phyloP scores from a whole-genome alignment of 2,113 vertebrate species.

The Oncorhynchus masou region DNA sequence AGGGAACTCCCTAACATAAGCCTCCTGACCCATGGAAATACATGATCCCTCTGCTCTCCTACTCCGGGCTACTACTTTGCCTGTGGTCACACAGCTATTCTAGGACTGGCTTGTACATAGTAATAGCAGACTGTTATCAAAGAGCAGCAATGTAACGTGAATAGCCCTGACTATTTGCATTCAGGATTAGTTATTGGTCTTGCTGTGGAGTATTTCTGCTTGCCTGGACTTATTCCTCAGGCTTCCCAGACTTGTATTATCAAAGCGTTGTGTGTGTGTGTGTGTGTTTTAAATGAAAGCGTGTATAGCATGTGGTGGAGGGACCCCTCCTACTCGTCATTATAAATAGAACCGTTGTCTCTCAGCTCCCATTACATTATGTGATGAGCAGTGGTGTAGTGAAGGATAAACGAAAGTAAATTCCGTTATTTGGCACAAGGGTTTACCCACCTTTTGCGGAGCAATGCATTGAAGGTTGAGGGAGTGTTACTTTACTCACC shows the following conservation, averaged over 20 bases:
- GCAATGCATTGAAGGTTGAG: background rate
- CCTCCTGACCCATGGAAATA: constrained; percentile 33
- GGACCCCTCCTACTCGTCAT: background rate
- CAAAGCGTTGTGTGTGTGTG: background rate
- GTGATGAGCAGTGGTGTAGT: too few relatives aligned
- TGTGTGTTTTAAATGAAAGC: too few relatives aligned
- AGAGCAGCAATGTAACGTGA: background rate
- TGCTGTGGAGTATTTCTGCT: constrained; percentile 44
- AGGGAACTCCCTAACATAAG: constrained; percentile 6
- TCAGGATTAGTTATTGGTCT: constrained; percentile 33
- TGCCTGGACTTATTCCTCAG: constrained; percentile 65
- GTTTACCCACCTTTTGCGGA: too few relatives aligned
- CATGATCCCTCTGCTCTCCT: constrained; percentile 14
- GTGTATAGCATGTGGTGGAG: constrained; percentile 22
- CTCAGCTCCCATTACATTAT: too few relatives aligned
- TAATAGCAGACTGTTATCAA: too few relatives aligned
- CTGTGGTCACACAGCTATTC: constrained; percentile 30
- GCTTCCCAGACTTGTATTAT: constrained; percentile 63
- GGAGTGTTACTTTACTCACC: background rate
- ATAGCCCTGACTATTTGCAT: constrained; percentile 4
- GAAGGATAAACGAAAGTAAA: too few relatives aligned
- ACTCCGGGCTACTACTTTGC: constrained; percentile 28
- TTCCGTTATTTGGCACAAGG: too few relatives aligned
- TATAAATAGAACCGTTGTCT: background rate
- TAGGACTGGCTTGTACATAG: constrained; percentile 32